Evolutionary conservation across 2,888 invertebrate genomes (phyloP), one percentile per base, ranked within the genome.

Genomic region (Cynaeus angustus): DNA sequence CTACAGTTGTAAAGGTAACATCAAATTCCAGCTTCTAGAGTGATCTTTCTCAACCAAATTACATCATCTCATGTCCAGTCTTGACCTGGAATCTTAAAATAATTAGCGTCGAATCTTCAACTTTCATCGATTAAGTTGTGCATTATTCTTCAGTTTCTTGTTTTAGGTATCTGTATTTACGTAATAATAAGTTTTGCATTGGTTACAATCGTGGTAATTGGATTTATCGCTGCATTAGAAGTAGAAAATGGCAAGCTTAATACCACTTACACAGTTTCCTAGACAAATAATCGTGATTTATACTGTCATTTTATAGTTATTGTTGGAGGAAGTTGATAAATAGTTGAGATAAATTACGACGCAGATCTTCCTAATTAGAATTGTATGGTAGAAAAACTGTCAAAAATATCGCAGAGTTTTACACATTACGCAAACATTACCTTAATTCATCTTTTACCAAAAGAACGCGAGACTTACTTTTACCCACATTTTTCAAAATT

Each of bases 31-130:
- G 50, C 50, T 28, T 50, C 50, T 37, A 6, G 21, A 30, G 41
- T 26, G 28, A 10, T 48, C 48, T 62, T 62, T 45, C 48, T 13
- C 16, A 61, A 48, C n/a, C n/a, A 14, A 50, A 38, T 62, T 62
- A 38, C 62, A 26, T 62, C 62, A 61, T n/a, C 16, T 48, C 61
- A 46, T 38, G 62, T 21, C 50, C 62, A 50, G 26, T 61, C 62
- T 62, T 62, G 62, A 50, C 62, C 62, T 62, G 62, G 62, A 59
- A 59, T 59, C 45, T 33, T 46, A 28, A 59, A 30, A 45, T 56
- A 59, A 59, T 59, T 45, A 56, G n/a, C 37, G 56, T 56, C 46
- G 59, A 59, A 59, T 59, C 59, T 59, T 59, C 59, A 45, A 59
- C 59, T 45, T 59, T 46, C 56, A 56, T 56, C 56, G 56, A 56